Evolutionary conservation across 1,140 invertebrate species (phyloP), one percentile per base, ranked within the genome.

Genomic region (Drosophila punjabiensis): DNA sequence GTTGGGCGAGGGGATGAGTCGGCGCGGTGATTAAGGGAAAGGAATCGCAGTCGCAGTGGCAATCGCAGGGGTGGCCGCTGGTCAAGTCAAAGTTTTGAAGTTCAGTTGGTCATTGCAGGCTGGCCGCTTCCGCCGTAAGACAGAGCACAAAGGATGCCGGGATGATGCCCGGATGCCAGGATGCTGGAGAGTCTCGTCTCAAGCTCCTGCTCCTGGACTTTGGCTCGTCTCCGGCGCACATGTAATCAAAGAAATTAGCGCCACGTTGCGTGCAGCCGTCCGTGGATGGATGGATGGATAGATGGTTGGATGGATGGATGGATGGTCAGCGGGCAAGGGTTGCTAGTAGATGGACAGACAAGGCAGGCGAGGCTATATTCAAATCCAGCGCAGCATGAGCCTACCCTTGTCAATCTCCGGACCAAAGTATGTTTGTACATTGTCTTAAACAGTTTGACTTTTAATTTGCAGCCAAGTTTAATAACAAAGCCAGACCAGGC

Each of bases 401-500:
- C 45, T 85, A 87, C 84, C 86, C 82, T 80, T 75, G 59, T 77
- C 76, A 67, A 79, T 69, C 76, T 70, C 60, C 39, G 50, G 85
- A 71, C 74, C 66, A 73, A 91, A 83, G 87, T 70, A 60, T 90
- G 74, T 91, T 91, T 91, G 87, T 69, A 53, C 52, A 89, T 80
- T 81, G 89, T 91, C 88, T 91, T 85, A 91, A 91, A 88, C 81
- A 91, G 88, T 91, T 91, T 91, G 88, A 91, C 88, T 91, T 91
- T 92, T 88, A 82, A 91, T 91, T 92, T 87, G 62, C 69, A 68
- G 66, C 70, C 74, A 85, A 79, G 78, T 85, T 90, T 71, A 85
- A 73, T 78, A 78, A 85, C 78, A 83, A 69, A 82, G 79, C 53
- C 50, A 35, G 28, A 5, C 24, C n/a, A 55, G 45, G n/a, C 47